Evolutionary conservation across 2,888 invertebrate genomes (phyloP), one percentile per base, ranked within the genome.

Genomic region (Baccha elongata): DNA sequence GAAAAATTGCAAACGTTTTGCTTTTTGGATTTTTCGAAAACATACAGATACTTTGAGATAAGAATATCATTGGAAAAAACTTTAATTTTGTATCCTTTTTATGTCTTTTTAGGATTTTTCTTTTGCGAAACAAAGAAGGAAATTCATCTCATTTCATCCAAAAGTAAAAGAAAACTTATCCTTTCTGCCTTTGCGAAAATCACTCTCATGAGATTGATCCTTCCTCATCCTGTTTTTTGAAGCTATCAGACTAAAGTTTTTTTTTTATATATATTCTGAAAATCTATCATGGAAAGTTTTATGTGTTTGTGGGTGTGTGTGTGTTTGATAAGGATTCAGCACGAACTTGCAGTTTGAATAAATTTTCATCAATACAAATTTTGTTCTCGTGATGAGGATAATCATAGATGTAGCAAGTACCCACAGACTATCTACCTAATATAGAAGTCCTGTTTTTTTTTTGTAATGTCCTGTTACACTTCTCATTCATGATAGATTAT

Each of bases 321-420:
- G 52, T 17, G 53, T 15, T 29, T 46, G 75, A 81, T 76, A 76
- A 78, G 83, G 72, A 83, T 65, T 81, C 76, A 78, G 55, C 83
- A 78, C 73, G 72, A 76, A 78, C 62, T 83, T 73, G 48, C 83
- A 68, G 55, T 64, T 32, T 50, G 67, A 76, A 78, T 73, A 68
- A 60, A 64, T 69, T 53, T 60, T 71, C 69, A 74, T 81, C 80
- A 81, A 81, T 83, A 76, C 72, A 83, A 81, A 83, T 67, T 83
- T 76, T 73, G 40, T 73, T 68, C 15, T 35, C 15, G 37, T 40
- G 67, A 76, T 81, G 67, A 53, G 60, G 71, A 81, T 81, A 75
- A 74, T 79, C 72, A 37, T 67, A 65, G 62, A 67, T 53, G 40
- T 21, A 40, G 21, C 40, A 76, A 64, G 55, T 58, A 32, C 3